Conservation (phyloP, 2,888 invertebrate genomes). For the Pterobdella sp. region DNA sequence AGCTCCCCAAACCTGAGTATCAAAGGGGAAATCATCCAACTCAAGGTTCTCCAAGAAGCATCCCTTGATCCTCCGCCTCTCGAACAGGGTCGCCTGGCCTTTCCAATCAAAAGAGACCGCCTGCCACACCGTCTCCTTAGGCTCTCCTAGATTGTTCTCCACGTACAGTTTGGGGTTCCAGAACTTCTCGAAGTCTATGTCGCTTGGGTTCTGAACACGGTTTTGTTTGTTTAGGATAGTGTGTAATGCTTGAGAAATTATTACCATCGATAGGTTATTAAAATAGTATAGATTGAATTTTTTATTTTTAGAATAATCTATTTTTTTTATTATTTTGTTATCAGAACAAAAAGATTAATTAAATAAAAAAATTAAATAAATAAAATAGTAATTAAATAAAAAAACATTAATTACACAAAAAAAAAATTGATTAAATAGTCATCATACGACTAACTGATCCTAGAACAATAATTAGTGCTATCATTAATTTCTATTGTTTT, state of each 20-base stretch:
- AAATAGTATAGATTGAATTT: not conserved
- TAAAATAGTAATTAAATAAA: not conserved
- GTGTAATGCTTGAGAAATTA: not conserved
- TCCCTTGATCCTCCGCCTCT: conserved; percentile 41
- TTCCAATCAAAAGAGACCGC: conserved; percentile 34
- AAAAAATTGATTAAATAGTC: too few relatives aligned
- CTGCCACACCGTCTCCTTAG: conserved; percentile 39
- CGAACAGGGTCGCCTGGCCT: conserved; percentile 39
- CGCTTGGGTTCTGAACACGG: conserved; percentile 33
- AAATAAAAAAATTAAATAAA: not conserved
- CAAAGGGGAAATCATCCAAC: conserved; percentile 44
- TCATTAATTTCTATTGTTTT: too few relatives aligned
- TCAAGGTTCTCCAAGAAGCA: conserved; percentile 44
- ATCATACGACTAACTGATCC: too few relatives aligned
- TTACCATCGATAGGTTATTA: not conserved
- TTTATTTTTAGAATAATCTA: not conserved
- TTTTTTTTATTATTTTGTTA: not conserved
- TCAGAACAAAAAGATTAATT: not conserved
- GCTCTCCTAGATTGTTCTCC: conserved; percentile 41
- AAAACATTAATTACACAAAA: too few relatives aligned
- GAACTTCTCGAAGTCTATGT: conserved; percentile 39
- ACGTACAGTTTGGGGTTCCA: conserved; percentile 43
- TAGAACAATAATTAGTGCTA: too few relatives aligned
- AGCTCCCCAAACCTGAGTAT: conserved; percentile 40
- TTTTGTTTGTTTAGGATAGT: not conserved